Percentiles rank a stretch among this genome's conserved stretches.
Evolutionary conservation across 2,797 vertebrate species (phyloP).

Genomic region (Garrulus glandarius): DNA sequence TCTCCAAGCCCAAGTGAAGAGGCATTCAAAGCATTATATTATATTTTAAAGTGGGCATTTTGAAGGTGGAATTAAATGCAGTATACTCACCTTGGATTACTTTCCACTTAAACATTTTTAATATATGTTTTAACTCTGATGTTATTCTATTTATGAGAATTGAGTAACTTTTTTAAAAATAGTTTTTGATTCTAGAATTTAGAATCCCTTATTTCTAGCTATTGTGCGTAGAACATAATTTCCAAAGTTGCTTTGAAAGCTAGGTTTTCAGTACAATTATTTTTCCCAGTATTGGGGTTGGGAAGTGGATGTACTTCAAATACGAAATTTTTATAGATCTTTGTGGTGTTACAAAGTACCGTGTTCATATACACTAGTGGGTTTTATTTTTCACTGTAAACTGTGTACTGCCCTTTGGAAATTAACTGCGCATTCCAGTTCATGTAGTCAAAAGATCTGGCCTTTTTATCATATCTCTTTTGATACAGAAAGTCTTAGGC

Average conservation of each 20-base stretch:
- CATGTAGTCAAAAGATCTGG: too few species aligned
- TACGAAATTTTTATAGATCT: background rate
- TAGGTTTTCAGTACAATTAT: background rate
- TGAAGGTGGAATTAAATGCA: background rate
- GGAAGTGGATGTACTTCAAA: background rate
- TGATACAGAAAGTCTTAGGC: background rate
- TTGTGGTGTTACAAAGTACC: background rate
- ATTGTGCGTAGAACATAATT: rapidly evolving
- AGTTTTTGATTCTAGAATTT: background rate
- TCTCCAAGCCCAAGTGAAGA: background rate
- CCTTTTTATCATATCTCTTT: background rate
- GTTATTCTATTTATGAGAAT: background rate
- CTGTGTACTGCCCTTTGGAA: background rate
- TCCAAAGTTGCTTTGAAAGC: background rate
- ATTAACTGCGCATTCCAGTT: background rate
- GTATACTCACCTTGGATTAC: background rate
- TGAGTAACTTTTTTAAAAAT: background rate
- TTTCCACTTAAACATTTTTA: background rate
- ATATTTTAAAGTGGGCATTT: background rate
- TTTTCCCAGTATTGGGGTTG: background rate
- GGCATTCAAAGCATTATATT: background rate
- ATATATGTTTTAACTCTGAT: background rate
- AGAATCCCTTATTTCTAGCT: background rate
- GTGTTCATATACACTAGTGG: background rate
- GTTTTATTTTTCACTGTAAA: background rate